Evolutionary conservation across 2,113 vertebrate species (phyloP).

Genomic region (Girardinichthys multiradiatus): DNA sequence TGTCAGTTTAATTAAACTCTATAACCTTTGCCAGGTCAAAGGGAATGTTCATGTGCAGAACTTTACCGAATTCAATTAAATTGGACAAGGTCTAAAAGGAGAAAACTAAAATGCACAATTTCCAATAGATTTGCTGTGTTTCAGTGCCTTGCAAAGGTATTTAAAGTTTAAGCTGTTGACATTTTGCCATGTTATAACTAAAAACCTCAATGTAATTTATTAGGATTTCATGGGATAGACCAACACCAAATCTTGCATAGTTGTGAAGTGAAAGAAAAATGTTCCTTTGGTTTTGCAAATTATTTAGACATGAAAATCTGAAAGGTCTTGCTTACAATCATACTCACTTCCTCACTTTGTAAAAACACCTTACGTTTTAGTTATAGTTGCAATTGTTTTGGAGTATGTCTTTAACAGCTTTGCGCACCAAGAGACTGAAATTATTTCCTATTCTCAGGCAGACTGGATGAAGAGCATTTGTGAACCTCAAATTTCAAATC

Average conservation of each 20-base stretch:
- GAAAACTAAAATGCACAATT: neutral
- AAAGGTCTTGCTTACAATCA: neutral
- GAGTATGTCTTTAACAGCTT: neutral
- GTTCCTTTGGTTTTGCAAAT: neutral
- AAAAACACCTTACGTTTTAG: no score
- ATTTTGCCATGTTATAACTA: neutral
- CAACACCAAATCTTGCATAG: neutral
- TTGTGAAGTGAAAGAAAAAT: neutral
- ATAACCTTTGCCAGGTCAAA: conserved; percentile 49
- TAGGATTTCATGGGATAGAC: neutral
- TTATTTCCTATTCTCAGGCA: neutral
- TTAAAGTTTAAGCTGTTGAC: neutral
- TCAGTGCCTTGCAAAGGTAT: neutral
- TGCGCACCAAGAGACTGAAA: neutral
- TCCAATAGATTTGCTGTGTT: neutral
- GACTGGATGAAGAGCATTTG: no score
- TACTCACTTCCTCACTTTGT: no score
- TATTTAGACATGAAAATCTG: neutral
- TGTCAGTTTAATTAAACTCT: conserved; percentile 65
- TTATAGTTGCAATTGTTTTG: neutral
- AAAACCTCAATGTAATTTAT: neutral
- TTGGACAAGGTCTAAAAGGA: neutral
- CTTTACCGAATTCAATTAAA: conserved; percentile 36
- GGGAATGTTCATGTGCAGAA: conserved; percentile 42
- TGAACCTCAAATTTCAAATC: no score